These are phyloP conservation scores for Poeciliopsis presidionis DNA, from an alignment of 2,797 vertebrate species.

Conservation along the genomic window DNA sequence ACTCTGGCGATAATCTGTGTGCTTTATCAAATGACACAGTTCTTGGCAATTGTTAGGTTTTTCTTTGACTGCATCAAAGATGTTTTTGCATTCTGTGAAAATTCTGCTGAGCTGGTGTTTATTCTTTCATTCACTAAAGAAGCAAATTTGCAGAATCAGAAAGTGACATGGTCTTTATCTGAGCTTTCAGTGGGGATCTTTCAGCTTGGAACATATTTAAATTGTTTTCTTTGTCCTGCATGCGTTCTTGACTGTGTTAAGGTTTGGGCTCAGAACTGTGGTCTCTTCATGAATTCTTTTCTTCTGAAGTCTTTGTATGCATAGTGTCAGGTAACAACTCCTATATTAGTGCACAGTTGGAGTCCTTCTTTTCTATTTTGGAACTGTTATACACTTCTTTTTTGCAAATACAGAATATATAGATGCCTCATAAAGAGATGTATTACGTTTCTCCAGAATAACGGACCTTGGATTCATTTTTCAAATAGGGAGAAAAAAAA, in stretches of 20 bases:
- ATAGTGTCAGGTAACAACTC: constrained; percentile 73
- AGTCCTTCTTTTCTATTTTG: constrained; percentile 50
- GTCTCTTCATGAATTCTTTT: constrained; percentile 67
- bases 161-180: constrained; percentile 57
- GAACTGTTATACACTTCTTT: constrained; percentile 53
- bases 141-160: constrained; percentile 51
- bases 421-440: constrained; percentile 53
- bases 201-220: constrained; percentile 52
- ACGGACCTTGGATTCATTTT: neutral
- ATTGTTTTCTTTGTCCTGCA: constrained; percentile 33
- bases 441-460: constrained; percentile 52
- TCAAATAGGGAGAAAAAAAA: neutral
- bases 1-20: constrained; percentile 28
- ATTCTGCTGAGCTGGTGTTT: constrained; percentile 44
- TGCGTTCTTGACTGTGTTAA: constrained; percentile 24
- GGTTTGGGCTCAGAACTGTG: constrained; percentile 43
- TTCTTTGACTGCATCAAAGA: constrained; percentile 13
- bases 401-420: constrained; percentile 29
- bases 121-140: constrained; percentile 25
- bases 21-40: constrained; percentile 17
- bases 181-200: constrained; percentile 45
- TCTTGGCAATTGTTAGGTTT: constrained; percentile 19
- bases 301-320: constrained; percentile 74
- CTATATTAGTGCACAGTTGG: constrained; percentile 52
- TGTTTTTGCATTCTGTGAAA: constrained; percentile 27